Evolutionary conservation across 2,888 invertebrate genomes (phyloP).

Genomic region (Penaeus monodon): DNA sequence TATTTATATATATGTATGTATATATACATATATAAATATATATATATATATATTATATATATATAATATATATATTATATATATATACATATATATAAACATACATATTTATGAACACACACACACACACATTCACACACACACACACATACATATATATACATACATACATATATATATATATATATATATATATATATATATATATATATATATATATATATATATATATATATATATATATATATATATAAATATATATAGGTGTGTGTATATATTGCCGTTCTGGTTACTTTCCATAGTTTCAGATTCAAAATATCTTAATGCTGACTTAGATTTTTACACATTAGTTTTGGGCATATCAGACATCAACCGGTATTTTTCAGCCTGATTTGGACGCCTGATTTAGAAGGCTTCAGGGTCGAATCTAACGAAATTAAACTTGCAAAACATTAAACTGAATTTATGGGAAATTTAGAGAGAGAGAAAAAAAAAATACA

Average conservation of each 20-base stretch:
- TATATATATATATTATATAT: neutral
- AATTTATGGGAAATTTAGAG: too few species aligned
- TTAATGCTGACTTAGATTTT: too few species aligned
- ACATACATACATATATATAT: neutral
- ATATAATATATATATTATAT: constrained; percentile 25
- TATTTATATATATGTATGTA: neutral
- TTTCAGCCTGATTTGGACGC: too few species aligned
- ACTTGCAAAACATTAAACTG: too few species aligned
- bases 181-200: neutral
- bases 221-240: neutral
- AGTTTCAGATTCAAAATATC: too few species aligned
- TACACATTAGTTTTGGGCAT: too few species aligned
- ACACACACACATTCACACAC: neutral
- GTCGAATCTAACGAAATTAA: too few species aligned
- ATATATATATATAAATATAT: neutral
- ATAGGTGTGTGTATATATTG: too few species aligned
- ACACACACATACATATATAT: neutral
- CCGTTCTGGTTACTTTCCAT: too few species aligned
- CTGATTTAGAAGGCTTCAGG: too few species aligned
- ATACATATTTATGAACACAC: neutral
- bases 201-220: neutral
- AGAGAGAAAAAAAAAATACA: too few species aligned
- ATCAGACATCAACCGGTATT: too few species aligned
- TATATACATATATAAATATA: neutral
- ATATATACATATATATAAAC: constrained; percentile 16